Base-by-base conservation (phyloP, 1,140 invertebrate species). In the Bombus soroeensis region DNA sequence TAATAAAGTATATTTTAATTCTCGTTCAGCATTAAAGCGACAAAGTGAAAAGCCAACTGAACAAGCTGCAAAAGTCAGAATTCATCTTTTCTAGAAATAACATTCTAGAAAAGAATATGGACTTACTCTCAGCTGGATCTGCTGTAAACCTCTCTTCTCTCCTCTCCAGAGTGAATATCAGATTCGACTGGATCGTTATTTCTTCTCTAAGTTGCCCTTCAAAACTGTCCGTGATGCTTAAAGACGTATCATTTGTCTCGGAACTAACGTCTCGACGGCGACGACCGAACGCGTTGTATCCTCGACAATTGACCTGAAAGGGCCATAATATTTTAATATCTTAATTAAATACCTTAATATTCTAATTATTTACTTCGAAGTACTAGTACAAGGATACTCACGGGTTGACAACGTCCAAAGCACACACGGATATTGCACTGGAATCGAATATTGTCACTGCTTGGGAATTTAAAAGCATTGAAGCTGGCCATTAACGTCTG, bases 391-490 rank as follows among this genome's bases (percentile, higher is more conserved):
- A 18, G 10, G 80, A 78, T 78, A 96, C 97, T 96, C 96, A 98
- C 98, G 85, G 98, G 98, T 96, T 98, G 98, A 95, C 98, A 99
- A 95, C 97, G 98, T 94, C 98, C 98, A 93, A 99, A 99, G 96
- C 98, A 99, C 9, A 99, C 98, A 71, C 98, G 96, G 93, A 99
- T 98, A 93, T 99, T 99, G 94, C 98, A 99, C 94, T 99, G 98
- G 97, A 99, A 99, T 94, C 98, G 96, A 90, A 99, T 98, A 93
- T 98, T 99, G 91, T 99, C 98, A 91, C 98, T 98, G 85, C 97
- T 98, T 0, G 98, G 98, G 96, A 99, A 99, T 94, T 99, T 99
- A 94, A 99, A 99, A 9, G 98, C 98, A 93, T 98, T 98, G 93
- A 99, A 99, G 85, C 97, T 97, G 66, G 98, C 98, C 92, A 97